Evolutionary conservation across 2,888 invertebrate species (phyloP).

Genomic region (Strigamia maritima): DNA sequence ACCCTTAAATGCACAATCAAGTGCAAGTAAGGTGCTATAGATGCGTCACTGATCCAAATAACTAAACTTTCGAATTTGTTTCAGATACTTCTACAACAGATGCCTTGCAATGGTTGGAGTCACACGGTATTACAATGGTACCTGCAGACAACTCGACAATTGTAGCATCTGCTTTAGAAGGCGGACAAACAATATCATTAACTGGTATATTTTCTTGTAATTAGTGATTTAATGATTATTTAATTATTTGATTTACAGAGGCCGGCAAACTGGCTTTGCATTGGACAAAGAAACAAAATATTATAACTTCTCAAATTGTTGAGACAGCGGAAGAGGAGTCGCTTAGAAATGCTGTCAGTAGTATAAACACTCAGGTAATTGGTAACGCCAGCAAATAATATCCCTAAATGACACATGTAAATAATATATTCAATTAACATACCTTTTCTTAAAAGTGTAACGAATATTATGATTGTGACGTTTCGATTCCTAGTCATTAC

Average conservation of each 20-base stretch:
- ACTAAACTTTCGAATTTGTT: background rate
- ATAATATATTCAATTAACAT: too few species aligned
- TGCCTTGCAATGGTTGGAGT: conserved; percentile 65
- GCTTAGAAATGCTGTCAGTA: conserved; percentile 40
- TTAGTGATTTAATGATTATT: background rate
- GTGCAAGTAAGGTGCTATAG: conserved; percentile 40
- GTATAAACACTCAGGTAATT: conserved; percentile 39
- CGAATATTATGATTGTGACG: too few species aligned
- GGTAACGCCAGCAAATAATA: background rate
- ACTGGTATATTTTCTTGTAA: conserved; percentile 53
- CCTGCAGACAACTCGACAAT: conserved; percentile 71
- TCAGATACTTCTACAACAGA: conserved; percentile 45
- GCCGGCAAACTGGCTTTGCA: conserved; percentile 54
- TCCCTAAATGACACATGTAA: background rate
- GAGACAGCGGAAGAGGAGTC: conserved; percentile 34
- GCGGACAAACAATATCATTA: conserved; percentile 78
- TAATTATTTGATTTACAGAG: conserved; percentile 47
- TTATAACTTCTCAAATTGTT: background rate
- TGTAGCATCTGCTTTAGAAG: conserved; percentile 75
- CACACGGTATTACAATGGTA: conserved; percentile 82
- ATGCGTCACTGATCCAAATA: background rate
- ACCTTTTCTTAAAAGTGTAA: background rate
- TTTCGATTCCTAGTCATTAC: too few species aligned
- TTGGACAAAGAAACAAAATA: conserved; percentile 49
- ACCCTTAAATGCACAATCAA: conserved; percentile 45